Evolutionary conservation across 2,113 vertebrate genomes (phyloP).

Genomic region (Eupsittula cactorum): DNA sequence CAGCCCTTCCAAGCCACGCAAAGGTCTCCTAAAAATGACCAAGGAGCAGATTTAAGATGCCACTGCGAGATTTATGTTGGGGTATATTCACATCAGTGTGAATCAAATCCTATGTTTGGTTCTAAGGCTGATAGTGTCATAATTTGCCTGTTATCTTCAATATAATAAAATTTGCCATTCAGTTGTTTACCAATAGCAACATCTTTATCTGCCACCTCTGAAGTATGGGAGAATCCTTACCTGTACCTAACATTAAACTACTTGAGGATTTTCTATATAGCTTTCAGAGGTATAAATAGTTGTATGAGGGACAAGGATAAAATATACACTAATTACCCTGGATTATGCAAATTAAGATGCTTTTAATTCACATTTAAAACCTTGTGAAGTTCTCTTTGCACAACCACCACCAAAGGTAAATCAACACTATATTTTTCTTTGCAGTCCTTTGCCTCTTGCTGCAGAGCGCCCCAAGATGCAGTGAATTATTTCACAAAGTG

Average conservation of each 20-base stretch:
- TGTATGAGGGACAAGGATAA: neutral
- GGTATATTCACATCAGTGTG: neutral
- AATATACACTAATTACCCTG: neutral
- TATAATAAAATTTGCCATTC: neutral
- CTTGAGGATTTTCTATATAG: neutral
- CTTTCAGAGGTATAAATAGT: neutral
- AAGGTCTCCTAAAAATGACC: neutral
- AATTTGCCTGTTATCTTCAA: neutral
- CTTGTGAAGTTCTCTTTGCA: neutral
- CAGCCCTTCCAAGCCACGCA: neutral
- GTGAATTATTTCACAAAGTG: neutral
- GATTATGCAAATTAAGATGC: neutral
- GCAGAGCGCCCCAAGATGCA: neutral
- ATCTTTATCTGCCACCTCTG: neutral
- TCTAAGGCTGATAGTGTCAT: neutral
- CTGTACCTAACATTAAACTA: neutral
- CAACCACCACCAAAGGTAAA: neutral
- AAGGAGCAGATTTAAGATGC: neutral
- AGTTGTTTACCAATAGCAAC: neutral
- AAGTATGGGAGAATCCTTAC: neutral
- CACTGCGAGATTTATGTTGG: neutral
- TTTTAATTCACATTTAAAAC: neutral
- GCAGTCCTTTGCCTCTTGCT: neutral
- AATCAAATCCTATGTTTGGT: neutral
- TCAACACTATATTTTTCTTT: fast-evolving